Percentiles rank a stretch among this genome's conserved stretches.
Conservation (phyloP, 2,888 invertebrate species). For the Baronia brevicornis region DNA sequence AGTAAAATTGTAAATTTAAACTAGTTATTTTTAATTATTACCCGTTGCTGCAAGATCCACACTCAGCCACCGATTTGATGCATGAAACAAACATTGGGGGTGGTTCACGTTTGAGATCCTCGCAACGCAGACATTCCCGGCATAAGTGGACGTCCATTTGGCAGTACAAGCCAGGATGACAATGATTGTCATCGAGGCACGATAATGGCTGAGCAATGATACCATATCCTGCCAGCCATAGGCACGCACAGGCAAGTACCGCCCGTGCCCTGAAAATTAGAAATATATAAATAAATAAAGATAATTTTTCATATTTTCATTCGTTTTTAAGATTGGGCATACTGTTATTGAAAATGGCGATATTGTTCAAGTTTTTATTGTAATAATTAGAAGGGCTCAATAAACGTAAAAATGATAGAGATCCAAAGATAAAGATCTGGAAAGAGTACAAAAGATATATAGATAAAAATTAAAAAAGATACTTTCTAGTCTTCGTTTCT, state of each 20-base stretch:
- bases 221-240: conserved; percentile 11
- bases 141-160: conserved; percentile 30
- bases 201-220: conserved; percentile 20
- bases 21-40: conserved; percentile 18
- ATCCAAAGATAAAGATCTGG: too few species aligned
- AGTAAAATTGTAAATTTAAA: not conserved
- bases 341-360: too few species aligned
- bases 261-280: conserved; percentile 21
- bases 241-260: conserved; percentile 19
- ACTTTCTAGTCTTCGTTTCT: too few species aligned
- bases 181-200: conserved; percentile 35
- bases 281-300: too few species aligned
- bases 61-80: conserved; percentile 40
- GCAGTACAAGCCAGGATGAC: conserved; percentile 37
- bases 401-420: too few species aligned
- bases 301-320: too few species aligned
- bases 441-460: too few species aligned
- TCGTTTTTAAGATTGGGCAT: too few species aligned
- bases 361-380: too few species aligned
- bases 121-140: conserved; percentile 40
- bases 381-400: too few species aligned
- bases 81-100: conserved; percentile 26
- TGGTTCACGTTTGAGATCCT: conserved; percentile 37
- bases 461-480: too few species aligned
- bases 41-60: conserved; percentile 47